Evolutionary conservation across 2,888 invertebrate genomes (phyloP).

Genomic region (Stenichneumon culpator): DNA sequence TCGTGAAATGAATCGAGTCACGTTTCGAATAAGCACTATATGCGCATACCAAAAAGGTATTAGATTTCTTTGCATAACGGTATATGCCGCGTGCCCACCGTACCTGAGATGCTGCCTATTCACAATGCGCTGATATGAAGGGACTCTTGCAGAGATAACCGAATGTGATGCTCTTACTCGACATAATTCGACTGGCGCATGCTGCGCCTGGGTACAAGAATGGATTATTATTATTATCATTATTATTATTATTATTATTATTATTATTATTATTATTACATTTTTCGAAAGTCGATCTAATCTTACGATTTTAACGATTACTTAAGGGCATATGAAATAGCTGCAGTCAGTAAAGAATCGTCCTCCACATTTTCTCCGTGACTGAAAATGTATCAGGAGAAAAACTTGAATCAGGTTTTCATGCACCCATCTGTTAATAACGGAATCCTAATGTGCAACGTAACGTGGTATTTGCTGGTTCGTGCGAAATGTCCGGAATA

Average conservation of each 20-base stretch:
- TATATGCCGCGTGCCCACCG: slow-evolving; percentile 36
- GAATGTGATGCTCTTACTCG: slow-evolving; percentile 60
- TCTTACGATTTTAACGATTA: no score
- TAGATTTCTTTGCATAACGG: slow-evolving; percentile 40
- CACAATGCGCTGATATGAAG: slow-evolving; percentile 58
- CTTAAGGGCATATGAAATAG: no score
- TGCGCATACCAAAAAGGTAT: slow-evolving; percentile 12
- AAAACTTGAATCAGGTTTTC: no score
- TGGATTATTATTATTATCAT: background rate
- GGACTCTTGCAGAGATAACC: slow-evolving; percentile 55
- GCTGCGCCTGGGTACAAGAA: slow-evolving; percentile 4
- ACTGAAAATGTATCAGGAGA: no score
- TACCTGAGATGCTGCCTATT: slow-evolving; percentile 47
- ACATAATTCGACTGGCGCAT: slow-evolving; percentile 56
- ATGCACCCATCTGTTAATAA: no score
- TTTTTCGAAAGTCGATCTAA: no score
- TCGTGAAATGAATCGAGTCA: slow-evolving; percentile 20
- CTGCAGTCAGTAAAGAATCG: no score
- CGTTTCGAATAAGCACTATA: slow-evolving; percentile 32
- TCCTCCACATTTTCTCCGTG: no score
- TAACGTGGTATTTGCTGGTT: background rate
- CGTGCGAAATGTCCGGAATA: background rate
- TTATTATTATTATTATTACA: no score
- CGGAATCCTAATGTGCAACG: no score
- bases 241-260: no score